Evolutionary conservation across 2,113 vertebrate genomes (phyloP).

Genomic region (Gobio gobio): DNA sequence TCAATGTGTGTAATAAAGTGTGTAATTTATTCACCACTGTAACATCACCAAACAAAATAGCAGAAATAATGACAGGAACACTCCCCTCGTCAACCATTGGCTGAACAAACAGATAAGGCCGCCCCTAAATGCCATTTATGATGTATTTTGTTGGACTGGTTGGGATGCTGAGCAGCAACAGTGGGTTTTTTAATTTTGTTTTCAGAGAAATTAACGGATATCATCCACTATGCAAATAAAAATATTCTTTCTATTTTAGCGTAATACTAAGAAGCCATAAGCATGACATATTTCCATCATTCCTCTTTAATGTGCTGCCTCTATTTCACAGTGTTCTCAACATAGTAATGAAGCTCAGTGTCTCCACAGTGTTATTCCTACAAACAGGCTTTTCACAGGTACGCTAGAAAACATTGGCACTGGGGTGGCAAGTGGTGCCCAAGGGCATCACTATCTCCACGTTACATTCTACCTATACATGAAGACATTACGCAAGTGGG

Average conservation of each 20-base stretch:
- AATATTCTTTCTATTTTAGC: background rate
- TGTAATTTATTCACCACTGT: background rate
- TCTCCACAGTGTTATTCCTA: slow-evolving; percentile 6
- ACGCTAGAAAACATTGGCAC: slow-evolving; percentile 73
- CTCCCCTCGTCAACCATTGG: background rate
- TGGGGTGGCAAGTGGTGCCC: slow-evolving; percentile 75
- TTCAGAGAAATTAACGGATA: background rate
- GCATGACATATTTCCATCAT: slow-evolving; percentile 13
- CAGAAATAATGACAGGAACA: background rate
- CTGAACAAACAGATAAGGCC: background rate
- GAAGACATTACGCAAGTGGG: slow-evolving; percentile 66
- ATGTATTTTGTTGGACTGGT: background rate
- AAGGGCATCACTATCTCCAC: slow-evolving; percentile 68
- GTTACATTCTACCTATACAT: slow-evolving; percentile 71
- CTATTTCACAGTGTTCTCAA: background rate
- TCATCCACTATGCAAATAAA: background rate
- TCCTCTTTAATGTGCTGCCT: slow-evolving; percentile 29
- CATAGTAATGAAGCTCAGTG: background rate
- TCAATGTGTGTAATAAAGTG: background rate
- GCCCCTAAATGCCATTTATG: no score
- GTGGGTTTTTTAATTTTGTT: no score
- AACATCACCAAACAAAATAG: background rate
- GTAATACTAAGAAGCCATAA: slow-evolving; percentile 6
- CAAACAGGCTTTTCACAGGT: slow-evolving; percentile 67
- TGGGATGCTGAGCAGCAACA: background rate